phyloP scores from a whole-genome alignment of 2,888 invertebrate species.

The Cryptocheilus praepositus region DNA sequence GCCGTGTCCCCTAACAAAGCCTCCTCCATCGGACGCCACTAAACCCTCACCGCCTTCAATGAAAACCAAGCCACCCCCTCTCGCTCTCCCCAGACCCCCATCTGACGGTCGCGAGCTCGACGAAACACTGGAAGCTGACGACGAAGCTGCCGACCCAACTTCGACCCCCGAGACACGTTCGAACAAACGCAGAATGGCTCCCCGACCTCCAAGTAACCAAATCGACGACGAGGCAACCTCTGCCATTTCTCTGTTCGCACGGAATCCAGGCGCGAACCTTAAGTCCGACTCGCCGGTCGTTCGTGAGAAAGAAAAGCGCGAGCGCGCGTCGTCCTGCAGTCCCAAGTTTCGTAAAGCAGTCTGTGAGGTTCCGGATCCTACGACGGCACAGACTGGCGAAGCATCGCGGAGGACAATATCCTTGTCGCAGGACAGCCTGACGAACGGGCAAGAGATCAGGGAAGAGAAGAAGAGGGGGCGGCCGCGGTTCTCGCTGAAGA shows the following conservation, averaged over 20 bases:
- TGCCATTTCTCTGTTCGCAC: slow-evolving; percentile 77
- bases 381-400: slow-evolving; percentile 71
- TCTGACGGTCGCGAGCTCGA: slow-evolving; percentile 26
- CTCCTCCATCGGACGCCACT: background rate
- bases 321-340: slow-evolving; percentile 81
- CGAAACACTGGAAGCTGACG: slow-evolving; percentile 38
- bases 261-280: slow-evolving; percentile 76
- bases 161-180: slow-evolving; percentile 71
- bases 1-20: too few species aligned
- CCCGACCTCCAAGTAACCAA: slow-evolving; percentile 82
- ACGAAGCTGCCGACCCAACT: slow-evolving; percentile 51
- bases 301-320: slow-evolving; percentile 85
- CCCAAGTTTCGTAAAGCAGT: slow-evolving; percentile 78
- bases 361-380: slow-evolving; percentile 71
- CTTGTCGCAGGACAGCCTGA: slow-evolving; percentile 84
- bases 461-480: slow-evolving; percentile 82
- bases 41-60: slow-evolving; percentile 6
- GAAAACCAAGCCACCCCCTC: slow-evolving; percentile 12
- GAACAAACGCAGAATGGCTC: slow-evolving; percentile 84
- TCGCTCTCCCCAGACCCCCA: slow-evolving; percentile 9
- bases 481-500: slow-evolving; percentile 87
- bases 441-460: slow-evolving; percentile 57
- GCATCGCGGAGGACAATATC: slow-evolving; percentile 83
- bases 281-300: slow-evolving; percentile 83
- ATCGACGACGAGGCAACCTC: slow-evolving; percentile 62